phyloP scores from a whole-genome alignment of 2,797 vertebrate species.

The Catostomus latipinnis region DNA sequence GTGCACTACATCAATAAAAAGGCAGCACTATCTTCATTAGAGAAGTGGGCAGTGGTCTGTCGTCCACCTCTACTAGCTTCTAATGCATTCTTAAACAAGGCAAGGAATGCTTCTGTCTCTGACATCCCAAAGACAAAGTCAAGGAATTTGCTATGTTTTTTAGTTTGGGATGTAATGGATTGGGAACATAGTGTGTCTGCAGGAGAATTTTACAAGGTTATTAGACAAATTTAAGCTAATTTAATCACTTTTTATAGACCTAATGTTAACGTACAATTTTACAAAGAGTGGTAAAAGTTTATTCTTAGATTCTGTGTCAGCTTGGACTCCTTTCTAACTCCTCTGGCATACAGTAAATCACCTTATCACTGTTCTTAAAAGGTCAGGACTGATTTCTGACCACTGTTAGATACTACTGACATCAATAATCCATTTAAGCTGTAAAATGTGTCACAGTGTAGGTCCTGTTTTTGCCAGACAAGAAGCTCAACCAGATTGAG shows the following conservation, averaged over 20 bases:
- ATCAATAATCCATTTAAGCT: constrained; percentile 33
- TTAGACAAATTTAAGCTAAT: constrained; percentile 30
- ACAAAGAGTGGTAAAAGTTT: constrained; percentile 36
- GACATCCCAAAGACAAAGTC: background rate
- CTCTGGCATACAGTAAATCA: constrained; percentile 30
- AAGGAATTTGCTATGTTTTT: no score
- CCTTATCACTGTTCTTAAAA: constrained; percentile 42
- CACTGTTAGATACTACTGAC: constrained; percentile 23
- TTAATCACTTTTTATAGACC: constrained; percentile 44
- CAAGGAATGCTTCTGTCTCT: background rate
- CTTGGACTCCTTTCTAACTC: constrained; percentile 28
- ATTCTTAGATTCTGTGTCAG: constrained; percentile 45
- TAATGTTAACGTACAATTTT: constrained; percentile 40
- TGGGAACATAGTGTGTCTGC: background rate
- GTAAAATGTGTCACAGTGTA: constrained; percentile 13
- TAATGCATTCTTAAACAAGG: background rate
- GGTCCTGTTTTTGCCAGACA: constrained; percentile 32
- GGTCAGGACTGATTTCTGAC: constrained; percentile 43
- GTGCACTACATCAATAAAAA: background rate
- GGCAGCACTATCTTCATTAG: background rate
- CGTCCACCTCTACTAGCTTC: background rate
- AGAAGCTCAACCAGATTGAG: constrained; percentile 12
- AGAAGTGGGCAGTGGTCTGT: background rate
- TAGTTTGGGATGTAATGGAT: background rate
- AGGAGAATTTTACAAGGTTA: no score